phyloP scores from a whole-genome alignment of 2,888 invertebrate genomes.

The Colostygia pectinataria region DNA sequence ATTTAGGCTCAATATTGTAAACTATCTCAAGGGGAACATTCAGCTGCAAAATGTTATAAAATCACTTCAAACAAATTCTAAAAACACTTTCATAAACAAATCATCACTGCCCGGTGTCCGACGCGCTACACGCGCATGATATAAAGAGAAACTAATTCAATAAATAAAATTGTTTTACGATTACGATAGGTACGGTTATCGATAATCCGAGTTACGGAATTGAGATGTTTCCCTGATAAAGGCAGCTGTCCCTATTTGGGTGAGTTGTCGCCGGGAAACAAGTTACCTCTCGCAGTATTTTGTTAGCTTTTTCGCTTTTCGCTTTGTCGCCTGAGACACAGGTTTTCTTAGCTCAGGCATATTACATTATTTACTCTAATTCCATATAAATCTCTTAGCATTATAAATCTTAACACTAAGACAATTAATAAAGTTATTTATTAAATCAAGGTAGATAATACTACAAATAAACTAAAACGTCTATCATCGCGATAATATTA shows the following conservation, averaged over 20 bases:
- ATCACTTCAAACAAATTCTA: neutral
- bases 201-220: slow-evolving; percentile 33
- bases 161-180: slow-evolving; percentile 44
- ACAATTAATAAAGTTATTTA: too few relatives aligned
- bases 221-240: neutral
- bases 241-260: neutral
- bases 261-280: too few relatives aligned
- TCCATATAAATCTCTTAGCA: too few relatives aligned
- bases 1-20: neutral
- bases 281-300: too few relatives aligned
- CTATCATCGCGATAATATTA: too few relatives aligned
- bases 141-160: slow-evolving; percentile 11
- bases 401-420: too few relatives aligned
- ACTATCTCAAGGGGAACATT: neutral
- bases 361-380: too few relatives aligned
- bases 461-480: too few relatives aligned
- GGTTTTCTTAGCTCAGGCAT: too few relatives aligned
- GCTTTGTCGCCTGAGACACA: too few relatives aligned
- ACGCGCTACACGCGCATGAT: slow-evolving; percentile 21
- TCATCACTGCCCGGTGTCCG: neutral
- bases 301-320: too few relatives aligned
- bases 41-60: neutral
- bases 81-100: slow-evolving; percentile 1
- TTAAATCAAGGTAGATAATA: too few relatives aligned
- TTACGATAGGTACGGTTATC: slow-evolving; percentile 51